These are phyloP conservation scores for Smittia aterrima DNA, from an alignment of 2,888 invertebrate genomes.

Conservation along the genomic window DNA sequence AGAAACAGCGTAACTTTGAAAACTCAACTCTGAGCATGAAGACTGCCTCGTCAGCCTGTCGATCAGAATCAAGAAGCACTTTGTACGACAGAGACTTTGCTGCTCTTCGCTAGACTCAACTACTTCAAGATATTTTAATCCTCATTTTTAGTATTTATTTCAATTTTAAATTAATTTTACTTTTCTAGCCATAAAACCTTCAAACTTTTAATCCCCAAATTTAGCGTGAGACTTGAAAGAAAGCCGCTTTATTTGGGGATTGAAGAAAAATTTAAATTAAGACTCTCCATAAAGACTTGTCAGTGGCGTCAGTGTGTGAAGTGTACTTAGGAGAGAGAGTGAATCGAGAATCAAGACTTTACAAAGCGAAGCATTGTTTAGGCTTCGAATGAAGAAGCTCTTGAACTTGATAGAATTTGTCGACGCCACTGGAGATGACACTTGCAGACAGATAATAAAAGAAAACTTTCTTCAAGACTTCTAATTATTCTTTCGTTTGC, in stretches of 20 bases:
- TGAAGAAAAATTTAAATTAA: conserved; percentile 1
- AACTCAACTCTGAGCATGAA: conserved; percentile 43
- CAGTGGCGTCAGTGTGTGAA: too few species aligned
- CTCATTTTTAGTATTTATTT: conserved; percentile 26
- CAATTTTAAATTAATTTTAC: conserved; percentile 20
- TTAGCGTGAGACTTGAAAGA: background rate
- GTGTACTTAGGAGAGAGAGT: too few species aligned
- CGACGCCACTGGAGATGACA: too few species aligned
- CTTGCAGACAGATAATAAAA: too few species aligned
- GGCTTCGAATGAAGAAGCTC: too few species aligned
- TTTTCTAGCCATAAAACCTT: conserved; percentile 29
- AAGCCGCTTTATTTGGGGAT: conserved; percentile 27
- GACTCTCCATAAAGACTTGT: background rate
- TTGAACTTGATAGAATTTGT: too few species aligned
- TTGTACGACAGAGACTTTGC: conserved; percentile 33
- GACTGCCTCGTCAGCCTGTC: background rate
- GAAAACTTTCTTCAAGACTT: too few species aligned
- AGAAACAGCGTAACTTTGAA: conserved; percentile 52
- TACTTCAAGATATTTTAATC: background rate
- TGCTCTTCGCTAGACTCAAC: conserved; percentile 10
- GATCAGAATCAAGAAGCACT: conserved; percentile 21
- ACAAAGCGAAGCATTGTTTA: too few species aligned
- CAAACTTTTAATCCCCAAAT: conserved; percentile 37
- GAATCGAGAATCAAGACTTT: too few species aligned
- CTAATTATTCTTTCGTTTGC: too few species aligned